phyloP scores from a whole-genome alignment of 2,888 invertebrate species.

The Dicyrtoma fusca region DNA sequence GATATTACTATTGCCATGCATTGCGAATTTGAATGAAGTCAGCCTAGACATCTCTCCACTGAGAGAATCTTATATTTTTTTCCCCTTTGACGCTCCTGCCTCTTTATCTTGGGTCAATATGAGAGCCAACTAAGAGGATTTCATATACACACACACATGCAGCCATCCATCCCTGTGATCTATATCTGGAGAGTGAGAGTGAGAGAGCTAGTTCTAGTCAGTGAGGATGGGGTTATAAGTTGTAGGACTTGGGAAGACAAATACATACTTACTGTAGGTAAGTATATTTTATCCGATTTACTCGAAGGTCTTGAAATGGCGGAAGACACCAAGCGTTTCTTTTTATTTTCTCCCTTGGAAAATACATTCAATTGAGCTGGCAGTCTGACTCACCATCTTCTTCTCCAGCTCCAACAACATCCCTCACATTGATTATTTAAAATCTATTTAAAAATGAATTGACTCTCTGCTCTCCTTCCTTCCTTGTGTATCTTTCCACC shows the following conservation, averaged over 20 bases:
- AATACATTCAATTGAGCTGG: conserved; percentile 19
- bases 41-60: not conserved
- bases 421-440: conserved; percentile 38
- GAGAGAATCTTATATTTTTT: not conserved
- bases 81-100: not conserved
- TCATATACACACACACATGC: not conserved
- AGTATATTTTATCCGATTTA: conserved; percentile 24
- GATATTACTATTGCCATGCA: conserved; percentile 28
- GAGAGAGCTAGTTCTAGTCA: not conserved
- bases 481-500: not conserved
- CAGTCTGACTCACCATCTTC: not conserved
- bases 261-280: not conserved
- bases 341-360: conserved; percentile 17
- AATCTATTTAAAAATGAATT: conserved; percentile 43
- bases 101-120: conserved; percentile 27
- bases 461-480: not conserved
- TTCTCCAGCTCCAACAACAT: conserved; percentile 11
- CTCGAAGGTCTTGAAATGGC: conserved; percentile 16
- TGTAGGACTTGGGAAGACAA: not conserved
- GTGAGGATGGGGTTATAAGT: not conserved
- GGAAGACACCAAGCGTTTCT: not conserved
- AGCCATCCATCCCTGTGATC: no score
- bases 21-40: conserved; percentile 34
- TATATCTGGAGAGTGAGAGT: not conserved
- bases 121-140: not conserved